Conservation (phyloP, 1,140 invertebrate genomes). For the Heliconius melpomene region DNA sequence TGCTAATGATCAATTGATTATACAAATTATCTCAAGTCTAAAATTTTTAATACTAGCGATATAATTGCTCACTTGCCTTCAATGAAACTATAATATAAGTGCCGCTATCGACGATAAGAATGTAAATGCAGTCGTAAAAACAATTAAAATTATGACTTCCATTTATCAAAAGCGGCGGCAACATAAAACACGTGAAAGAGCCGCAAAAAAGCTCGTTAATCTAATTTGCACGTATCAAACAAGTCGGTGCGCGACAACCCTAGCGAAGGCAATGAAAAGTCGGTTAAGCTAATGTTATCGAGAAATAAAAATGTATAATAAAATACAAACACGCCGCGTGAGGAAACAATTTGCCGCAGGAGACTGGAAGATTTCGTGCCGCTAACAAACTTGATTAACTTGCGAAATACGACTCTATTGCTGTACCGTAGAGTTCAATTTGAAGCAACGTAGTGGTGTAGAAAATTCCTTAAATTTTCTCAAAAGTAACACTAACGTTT, state of each 20-base stretch:
- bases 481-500: slow-evolving; percentile 27
- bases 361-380: slow-evolving; percentile 79
- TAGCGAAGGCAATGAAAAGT: slow-evolving; percentile 79
- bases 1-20: slow-evolving; percentile 38
- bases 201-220: slow-evolving; percentile 40
- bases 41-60: slow-evolving; percentile 30
- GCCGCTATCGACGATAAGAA: slow-evolving; percentile 34
- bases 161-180: slow-evolving; percentile 36
- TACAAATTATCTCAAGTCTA: slow-evolving; percentile 16
- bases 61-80: slow-evolving; percentile 32
- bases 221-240: slow-evolving; percentile 40
- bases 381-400: slow-evolving; percentile 43
- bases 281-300: slow-evolving; percentile 82
- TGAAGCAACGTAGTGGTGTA: slow-evolving; percentile 40
- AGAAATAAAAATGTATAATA: slow-evolving; percentile 82
- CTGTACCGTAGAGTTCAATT: slow-evolving; percentile 52
- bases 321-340: slow-evolving; percentile 79
- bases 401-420: slow-evolving; percentile 55
- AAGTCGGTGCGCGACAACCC: slow-evolving; percentile 60
- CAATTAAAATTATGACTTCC: slow-evolving; percentile 32
- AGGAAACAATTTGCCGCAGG: slow-evolving; percentile 80
- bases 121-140: slow-evolving; percentile 35
- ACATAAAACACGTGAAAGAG: slow-evolving; percentile 29
- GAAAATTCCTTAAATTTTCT: slow-evolving; percentile 79
- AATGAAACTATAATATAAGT: slow-evolving; percentile 34